Evolutionary conservation across 2,113 vertebrate genomes (phyloP).

Genomic region (Strix aluco): DNA sequence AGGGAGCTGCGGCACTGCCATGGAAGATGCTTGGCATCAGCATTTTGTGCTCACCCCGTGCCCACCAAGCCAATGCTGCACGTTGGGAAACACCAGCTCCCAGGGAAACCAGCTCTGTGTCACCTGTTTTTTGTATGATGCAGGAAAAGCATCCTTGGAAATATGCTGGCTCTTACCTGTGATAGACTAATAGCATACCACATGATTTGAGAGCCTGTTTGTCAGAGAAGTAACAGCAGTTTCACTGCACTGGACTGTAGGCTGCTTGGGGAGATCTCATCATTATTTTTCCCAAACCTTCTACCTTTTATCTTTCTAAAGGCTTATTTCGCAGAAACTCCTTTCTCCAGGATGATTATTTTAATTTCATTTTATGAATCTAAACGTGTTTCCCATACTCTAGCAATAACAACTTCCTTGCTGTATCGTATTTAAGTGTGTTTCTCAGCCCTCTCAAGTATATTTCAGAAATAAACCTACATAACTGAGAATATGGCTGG

Average conservation of each 20-base stretch:
- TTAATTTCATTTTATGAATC: background rate
- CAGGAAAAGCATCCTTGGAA: background rate
- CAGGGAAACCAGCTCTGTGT: background rate
- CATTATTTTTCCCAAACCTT: background rate
- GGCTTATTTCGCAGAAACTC: background rate
- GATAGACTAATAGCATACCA: background rate
- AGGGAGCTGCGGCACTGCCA: background rate
- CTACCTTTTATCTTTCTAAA: background rate
- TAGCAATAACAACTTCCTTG: background rate
- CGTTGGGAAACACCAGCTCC: accelerated
- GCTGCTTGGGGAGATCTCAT: background rate
- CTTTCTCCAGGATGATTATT: background rate
- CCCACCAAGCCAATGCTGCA: background rate
- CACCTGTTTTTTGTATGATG: background rate
- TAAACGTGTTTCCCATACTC: background rate
- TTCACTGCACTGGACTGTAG: background rate
- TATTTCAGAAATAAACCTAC: background rate
- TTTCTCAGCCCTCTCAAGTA: background rate
- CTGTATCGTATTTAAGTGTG: background rate
- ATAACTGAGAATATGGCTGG: background rate
- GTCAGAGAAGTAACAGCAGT: background rate
- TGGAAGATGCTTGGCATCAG: accelerated
- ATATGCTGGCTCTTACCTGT: background rate
- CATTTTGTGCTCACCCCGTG: background rate
- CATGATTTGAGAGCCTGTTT: background rate